Conservation (phyloP, 1,140 invertebrate species). For the Penaeus chinensis region DNA sequence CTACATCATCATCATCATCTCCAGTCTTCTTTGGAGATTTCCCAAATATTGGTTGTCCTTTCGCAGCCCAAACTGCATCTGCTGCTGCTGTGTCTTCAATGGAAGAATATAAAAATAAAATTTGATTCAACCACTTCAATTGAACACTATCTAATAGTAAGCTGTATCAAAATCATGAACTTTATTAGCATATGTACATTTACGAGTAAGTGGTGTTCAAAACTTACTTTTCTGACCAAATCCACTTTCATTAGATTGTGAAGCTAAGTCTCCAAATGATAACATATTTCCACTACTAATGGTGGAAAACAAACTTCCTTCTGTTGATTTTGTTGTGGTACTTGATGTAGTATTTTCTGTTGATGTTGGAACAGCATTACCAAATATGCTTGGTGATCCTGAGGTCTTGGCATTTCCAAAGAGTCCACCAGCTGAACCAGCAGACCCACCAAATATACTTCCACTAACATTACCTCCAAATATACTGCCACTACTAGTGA, state of each 20-base stretch:
- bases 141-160: background rate
- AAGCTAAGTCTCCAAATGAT: constrained; percentile 34
- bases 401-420: background rate
- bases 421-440: constrained; percentile 68
- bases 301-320: background rate
- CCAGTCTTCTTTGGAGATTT: constrained; percentile 44
- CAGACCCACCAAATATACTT: constrained; percentile 50
- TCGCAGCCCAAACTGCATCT: constrained; percentile 26
- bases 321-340: background rate
- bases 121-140: too few relatives aligned
- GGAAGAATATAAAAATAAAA: background rate
- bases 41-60: constrained; percentile 51
- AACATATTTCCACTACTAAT: background rate
- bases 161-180: background rate
- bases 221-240: constrained; percentile 32
- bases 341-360: constrained; percentile 7
- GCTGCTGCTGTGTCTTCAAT: background rate
- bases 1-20: constrained; percentile 61
- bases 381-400: constrained; percentile 3
- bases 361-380: background rate
- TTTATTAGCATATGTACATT: background rate
- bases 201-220: background rate
- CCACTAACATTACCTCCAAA: constrained; percentile 64
- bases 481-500: background rate
- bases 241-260: background rate